Conservation (phyloP, 1,140 invertebrate genomes). For the Atta texana region DNA sequence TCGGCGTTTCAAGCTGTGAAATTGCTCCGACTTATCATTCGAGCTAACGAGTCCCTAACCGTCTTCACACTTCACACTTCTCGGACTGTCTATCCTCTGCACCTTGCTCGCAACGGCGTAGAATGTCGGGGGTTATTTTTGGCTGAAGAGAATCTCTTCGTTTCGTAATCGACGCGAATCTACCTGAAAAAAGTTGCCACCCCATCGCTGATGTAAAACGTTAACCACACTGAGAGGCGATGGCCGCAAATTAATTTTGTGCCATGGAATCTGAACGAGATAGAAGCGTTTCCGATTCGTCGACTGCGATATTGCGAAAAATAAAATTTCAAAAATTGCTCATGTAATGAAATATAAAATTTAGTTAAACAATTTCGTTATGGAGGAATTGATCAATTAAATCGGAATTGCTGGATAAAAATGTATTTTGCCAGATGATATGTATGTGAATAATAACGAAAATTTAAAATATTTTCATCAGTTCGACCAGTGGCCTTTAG, state of each 20-base stretch:
- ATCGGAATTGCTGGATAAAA: slow-evolving; percentile 48
- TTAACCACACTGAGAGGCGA: slow-evolving; percentile 26
- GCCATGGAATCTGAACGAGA: slow-evolving; percentile 52
- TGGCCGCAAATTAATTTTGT: slow-evolving; percentile 49
- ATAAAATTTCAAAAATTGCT: slow-evolving; percentile 56
- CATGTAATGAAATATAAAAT: slow-evolving; percentile 58
- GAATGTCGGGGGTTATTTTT: slow-evolving; percentile 50
- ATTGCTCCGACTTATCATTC: slow-evolving; percentile 85
- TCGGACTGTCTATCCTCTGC: slow-evolving; percentile 73
- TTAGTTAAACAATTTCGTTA: slow-evolving; percentile 46
- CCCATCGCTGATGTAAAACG: slow-evolving; percentile 9
- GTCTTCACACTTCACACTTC: slow-evolving; percentile 81
- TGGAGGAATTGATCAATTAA: slow-evolving; percentile 38
- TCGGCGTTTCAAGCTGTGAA: slow-evolving; percentile 80
- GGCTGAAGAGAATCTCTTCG: background rate
- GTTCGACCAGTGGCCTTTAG: background rate
- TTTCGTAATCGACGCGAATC: slow-evolving; percentile 12
- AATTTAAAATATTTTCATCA: slow-evolving; percentile 31
- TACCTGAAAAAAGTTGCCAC: slow-evolving; percentile 13
- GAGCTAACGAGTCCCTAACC: slow-evolving; percentile 83
- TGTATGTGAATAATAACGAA: slow-evolving; percentile 18
- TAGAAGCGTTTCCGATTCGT: slow-evolving; percentile 33
- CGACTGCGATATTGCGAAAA: slow-evolving; percentile 40
- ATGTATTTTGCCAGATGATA: slow-evolving; percentile 29
- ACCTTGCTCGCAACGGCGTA: slow-evolving; percentile 74